These are phyloP conservation scores for Zoroaster sp. DNA, from an alignment of 53 echinoderm and acorn worm species.

Conservation along the genomic window DNA sequence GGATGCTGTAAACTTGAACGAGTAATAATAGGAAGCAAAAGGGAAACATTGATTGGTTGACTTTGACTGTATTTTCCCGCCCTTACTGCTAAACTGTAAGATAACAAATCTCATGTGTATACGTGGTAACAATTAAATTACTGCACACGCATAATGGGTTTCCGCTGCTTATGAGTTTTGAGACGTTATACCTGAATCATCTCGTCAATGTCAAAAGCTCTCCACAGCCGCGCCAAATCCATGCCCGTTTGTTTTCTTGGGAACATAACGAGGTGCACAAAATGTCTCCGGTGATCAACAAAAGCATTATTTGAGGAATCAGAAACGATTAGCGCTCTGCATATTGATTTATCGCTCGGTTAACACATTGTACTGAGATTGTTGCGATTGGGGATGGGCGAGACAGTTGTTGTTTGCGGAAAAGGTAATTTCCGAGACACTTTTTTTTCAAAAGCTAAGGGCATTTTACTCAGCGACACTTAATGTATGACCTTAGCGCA, in stretches of 20 bases:
- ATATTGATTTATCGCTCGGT: background rate
- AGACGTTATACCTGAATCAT: background rate
- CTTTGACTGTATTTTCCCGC: background rate
- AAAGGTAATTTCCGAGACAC: slow-evolving; percentile 10
- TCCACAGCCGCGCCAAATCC: background rate
- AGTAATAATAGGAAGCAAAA: background rate
- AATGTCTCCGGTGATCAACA: slow-evolving; percentile 7
- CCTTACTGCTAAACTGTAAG: background rate
- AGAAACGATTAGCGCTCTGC: slow-evolving; percentile 7
- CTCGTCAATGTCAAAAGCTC: background rate
- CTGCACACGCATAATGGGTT: background rate
- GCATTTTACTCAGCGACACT: background rate
- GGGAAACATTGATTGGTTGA: background rate
- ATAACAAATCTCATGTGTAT: background rate
- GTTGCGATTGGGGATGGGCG: background rate
- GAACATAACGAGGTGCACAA: slow-evolving; percentile 36
- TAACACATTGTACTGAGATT: background rate
- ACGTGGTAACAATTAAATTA: background rate
- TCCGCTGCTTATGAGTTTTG: background rate
- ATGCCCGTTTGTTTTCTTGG: background rate
- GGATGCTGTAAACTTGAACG: background rate
- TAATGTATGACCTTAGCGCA: background rate
- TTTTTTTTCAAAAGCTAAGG: background rate
- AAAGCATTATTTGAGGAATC: background rate
- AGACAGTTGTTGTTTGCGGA: slow-evolving; percentile 19